Conservation (phyloP, 1,140 invertebrate species). For the Homalodisca vitripennis region DNA sequence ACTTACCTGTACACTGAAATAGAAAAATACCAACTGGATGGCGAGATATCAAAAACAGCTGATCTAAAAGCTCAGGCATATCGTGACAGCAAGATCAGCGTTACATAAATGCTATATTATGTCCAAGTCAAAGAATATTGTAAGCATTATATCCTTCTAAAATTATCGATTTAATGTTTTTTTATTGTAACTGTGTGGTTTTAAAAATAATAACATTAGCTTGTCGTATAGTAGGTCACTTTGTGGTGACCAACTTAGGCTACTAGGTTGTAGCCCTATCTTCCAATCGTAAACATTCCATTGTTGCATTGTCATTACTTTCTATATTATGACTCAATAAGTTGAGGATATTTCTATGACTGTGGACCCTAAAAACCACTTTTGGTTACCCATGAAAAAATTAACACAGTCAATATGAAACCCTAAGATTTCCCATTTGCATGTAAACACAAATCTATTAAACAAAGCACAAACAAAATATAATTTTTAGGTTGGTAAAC, state of each 20-base stretch:
- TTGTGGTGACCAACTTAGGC: background rate
- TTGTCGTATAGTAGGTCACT: background rate
- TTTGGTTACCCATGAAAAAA: no score
- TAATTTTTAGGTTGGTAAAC: no score
- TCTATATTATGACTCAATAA: no score
- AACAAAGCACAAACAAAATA: no score
- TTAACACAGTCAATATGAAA: no score
- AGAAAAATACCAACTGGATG: background rate
- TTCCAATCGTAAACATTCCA: constrained; percentile 38
- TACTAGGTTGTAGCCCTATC: constrained; percentile 15
- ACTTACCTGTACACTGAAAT: background rate
- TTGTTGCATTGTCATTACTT: constrained; percentile 39
- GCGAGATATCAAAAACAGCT: constrained; percentile 9
- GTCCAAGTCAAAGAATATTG: constrained; percentile 39
- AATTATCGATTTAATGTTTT: background rate
- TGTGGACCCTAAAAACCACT: no score
- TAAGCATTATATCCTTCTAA: constrained; percentile 31
- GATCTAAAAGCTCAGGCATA: constrained; percentile 7
- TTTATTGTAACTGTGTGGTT: background rate
- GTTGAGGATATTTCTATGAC: no score
- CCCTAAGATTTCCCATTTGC: no score
- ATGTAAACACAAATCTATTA: no score
- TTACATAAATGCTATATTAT: constrained; percentile 35
- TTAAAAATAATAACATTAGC: background rate
- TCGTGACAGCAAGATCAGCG: constrained; percentile 33